Conservation (phyloP, 2,888 invertebrate species). For the Pachymerium ferrugineum region DNA sequence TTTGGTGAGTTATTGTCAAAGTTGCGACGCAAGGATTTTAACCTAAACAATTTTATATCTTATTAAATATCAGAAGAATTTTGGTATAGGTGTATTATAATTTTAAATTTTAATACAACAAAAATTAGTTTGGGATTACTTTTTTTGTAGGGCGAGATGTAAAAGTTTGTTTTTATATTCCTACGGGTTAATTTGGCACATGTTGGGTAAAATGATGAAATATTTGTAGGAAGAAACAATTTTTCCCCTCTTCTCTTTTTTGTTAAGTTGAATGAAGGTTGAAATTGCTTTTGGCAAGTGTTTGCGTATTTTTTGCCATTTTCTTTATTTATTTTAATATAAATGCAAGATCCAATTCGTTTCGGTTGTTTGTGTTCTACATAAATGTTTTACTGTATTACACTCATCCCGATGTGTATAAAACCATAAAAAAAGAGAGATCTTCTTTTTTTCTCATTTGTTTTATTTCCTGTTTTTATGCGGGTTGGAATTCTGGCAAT, state of each 20-base stretch:
- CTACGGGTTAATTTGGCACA: not conserved
- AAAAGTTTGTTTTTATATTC: not conserved
- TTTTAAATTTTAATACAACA: no score
- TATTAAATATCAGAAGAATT: no score
- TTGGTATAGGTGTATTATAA: no score
- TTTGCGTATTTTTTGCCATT: not conserved
- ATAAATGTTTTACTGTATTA: conserved; percentile 7
- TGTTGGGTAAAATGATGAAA: not conserved
- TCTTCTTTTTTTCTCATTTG: not conserved
- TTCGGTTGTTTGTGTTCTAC: not conserved
- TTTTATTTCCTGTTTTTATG: not conserved
- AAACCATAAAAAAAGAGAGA: not conserved
- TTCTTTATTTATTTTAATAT: conserved; percentile 17
- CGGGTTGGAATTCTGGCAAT: not conserved
- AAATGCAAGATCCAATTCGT: conserved; percentile 15
- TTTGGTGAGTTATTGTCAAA: no score
- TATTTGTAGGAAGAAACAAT: not conserved
- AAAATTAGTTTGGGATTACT: no score
- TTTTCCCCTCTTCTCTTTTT: not conserved
- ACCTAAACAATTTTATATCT: no score
- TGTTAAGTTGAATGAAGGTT: no score
- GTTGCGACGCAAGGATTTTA: no score
- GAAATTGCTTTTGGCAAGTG: not conserved
- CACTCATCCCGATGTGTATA: not conserved
- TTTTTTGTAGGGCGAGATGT: no score